A percentile compares a stretch with the other conserved stretches of the same genome.
phyloP scores from a whole-genome alignment of 2,113 vertebrate species.

The Abramis brama region DNA sequence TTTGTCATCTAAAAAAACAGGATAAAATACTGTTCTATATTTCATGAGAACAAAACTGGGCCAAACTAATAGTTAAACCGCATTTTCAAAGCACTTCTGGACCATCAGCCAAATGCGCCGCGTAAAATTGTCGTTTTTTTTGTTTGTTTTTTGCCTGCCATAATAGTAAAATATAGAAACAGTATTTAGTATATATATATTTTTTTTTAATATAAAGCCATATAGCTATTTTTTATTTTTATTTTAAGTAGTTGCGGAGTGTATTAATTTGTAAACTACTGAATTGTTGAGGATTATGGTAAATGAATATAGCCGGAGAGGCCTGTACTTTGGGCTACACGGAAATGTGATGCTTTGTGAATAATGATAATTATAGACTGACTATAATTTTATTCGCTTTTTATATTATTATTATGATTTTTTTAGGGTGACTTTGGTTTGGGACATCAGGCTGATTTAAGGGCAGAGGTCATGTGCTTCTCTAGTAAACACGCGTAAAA shows the following conservation, averaged over 20 bases:
- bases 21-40: not conserved
- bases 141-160: not conserved
- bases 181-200: not conserved
- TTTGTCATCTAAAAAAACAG: not conserved
- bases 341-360: not conserved
- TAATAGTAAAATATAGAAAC: not conserved
- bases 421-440: not conserved
- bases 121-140: not conserved
- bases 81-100: not conserved
- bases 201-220: not conserved
- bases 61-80: not conserved
- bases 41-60: not conserved
- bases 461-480: slow-evolving; percentile 23
- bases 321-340: not conserved
- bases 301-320: not conserved
- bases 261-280: not conserved
- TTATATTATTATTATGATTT: slow-evolving; percentile 8
- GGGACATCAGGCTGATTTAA: not conserved
- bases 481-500: slow-evolving; percentile 1
- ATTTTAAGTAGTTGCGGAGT: not conserved
- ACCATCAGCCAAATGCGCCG: not conserved
- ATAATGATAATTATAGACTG: not conserved
- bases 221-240: not conserved
- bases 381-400: not conserved
- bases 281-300: not conserved